phyloP scores from a whole-genome alignment of 2,113 vertebrate genomes.

The Aptenodytes patagonicus region DNA sequence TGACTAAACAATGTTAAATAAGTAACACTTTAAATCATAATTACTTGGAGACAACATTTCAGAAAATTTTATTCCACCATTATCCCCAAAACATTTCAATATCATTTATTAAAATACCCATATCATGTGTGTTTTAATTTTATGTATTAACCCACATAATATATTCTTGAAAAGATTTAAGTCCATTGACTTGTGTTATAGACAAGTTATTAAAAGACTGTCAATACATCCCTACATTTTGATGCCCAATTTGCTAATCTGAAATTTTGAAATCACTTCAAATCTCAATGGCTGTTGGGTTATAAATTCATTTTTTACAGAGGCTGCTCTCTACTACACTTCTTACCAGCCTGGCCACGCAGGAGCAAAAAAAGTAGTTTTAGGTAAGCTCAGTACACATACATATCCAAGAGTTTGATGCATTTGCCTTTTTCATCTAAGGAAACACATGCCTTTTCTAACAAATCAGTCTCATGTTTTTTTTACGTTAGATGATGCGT shows the following conservation, averaged over 20 bases:
- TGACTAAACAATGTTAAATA: neutral
- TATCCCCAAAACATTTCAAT: neutral
- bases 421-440: neutral
- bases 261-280: neutral
- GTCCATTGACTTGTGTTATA: neutral
- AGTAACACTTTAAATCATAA: neutral
- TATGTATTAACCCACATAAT: neutral
- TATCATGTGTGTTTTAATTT: neutral
- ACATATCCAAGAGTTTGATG: neutral
- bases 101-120: neutral
- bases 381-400: neutral
- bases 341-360: neutral
- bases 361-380: neutral
- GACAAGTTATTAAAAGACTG: neutral
- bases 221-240: neutral
- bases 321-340: neutral
- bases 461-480: neutral
- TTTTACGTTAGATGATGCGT: rapidly evolving
- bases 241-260: neutral
- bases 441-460: neutral
- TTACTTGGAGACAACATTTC: neutral
- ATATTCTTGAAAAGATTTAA: neutral
- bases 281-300: neutral
- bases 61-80: neutral
- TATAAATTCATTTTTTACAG: neutral